Evolutionary conservation across 2,888 invertebrate species (phyloP), one percentile per base, ranked within the genome.

Genomic region (Kryphioiulus occultus): DNA sequence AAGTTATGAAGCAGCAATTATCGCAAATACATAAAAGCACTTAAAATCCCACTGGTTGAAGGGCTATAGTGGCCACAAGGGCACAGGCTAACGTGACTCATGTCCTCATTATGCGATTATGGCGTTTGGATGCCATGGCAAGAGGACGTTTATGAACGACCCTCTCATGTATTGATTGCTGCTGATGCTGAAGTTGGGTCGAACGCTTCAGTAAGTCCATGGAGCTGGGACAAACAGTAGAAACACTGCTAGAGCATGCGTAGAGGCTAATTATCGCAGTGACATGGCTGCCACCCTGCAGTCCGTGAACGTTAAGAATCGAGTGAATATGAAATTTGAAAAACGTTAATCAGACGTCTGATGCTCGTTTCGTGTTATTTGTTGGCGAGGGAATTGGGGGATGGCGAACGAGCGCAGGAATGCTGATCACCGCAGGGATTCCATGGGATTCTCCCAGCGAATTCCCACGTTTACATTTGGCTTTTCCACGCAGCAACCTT

Each of bases 391-490:
- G 78, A 78, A 30, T 78, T 78, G 30, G 78, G 30, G 30, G 30
- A n/a, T 1, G 12, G 15, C 17, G 17, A 15, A 30, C 15, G 30
- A 78, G 30, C 15, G 78, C 1, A 12, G 26, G 78, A 78, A 78
- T 78, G 78, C 78, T 78, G 78, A 78, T 78, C 78, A 78, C 78
- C 78, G 12, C 78, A 30, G 78, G 78, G 78, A 30, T 78, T 78
- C 78, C 15, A 30, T 30, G 30, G 78, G 78, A 78, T 30, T 78
- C 78, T 30, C 78, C 78, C 78, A 78, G 1, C 26, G 30, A 78
- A 30, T 78, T 78, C 30, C 78, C 78, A 78, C 78, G 78, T 30
- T 78, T 78, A 15, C 78, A 78, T 30, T 59, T 22, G 59, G 19
- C 53, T 53, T 26, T 35, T 35, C 35, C 7, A 7, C 59, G 26